Evolutionary conservation across 2,797 vertebrate genomes (phyloP), one percentile per base, ranked within the genome.

Genomic region (Macropodus opercularis): DNA sequence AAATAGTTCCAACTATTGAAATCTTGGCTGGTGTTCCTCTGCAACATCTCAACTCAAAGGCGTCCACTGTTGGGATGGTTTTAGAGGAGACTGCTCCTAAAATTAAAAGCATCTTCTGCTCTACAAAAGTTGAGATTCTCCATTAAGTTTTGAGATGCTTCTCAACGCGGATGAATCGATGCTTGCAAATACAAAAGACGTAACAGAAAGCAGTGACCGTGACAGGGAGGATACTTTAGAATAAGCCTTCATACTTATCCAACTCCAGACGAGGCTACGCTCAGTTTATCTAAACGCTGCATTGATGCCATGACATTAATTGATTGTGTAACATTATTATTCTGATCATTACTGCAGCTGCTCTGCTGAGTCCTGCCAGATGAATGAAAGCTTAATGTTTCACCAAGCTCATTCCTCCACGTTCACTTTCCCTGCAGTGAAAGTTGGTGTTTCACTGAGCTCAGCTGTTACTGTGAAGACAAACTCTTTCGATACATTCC

Each of bases 91-190:
- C 0, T 31, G 15, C 7, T 24, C 24, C 22, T 32, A 36, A 36
- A 40, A 80, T 80, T 63, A 53, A 49, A 72, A 56, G 38, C 80
- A 83, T 79, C 67, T 89, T 91, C 85, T 89, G 87, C 90, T 92
- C 17, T 2, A 48, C 41, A 44, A 17, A 19, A 60, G 6, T 7
- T 32, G 44, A 48, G 17, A 38, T 19, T 17, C 12, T 54, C 4
- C 21, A 19, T 49, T 19, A 27, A 48, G 15, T 71, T 75, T 52
- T 64, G 50, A 64, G 57, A 79, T 47, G 57, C 34, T n/a, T n/a
- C n/a, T n/a, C n/a, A n/a, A n/a, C n/a, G n/a, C n/a, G 60, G 50
- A 53, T 35, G 24, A 57, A 36, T 69, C 49, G 60, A 52, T 63
- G 54, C 40, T 13, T 53, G 64, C 59, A 64, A 21, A 52, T 50